These are phyloP conservation scores for Creontiades dilutus DNA, from an alignment of 2,888 invertebrate species.

Conservation along the genomic window DNA sequence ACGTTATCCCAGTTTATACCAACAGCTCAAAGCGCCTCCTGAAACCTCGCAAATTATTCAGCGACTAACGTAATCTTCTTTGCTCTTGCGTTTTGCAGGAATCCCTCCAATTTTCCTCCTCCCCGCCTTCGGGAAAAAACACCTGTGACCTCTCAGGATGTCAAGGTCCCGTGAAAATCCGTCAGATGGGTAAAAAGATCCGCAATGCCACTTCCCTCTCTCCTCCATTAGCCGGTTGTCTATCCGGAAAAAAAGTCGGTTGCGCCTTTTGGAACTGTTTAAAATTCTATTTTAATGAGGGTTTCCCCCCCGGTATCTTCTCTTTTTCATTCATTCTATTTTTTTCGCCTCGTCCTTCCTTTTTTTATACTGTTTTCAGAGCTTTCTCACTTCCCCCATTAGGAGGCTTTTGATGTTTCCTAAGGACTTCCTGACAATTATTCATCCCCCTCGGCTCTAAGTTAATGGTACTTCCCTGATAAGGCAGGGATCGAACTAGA, in stretches of 20 bases:
- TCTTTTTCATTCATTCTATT: constrained; percentile 28
- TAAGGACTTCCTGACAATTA: constrained; percentile 67
- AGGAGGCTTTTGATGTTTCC: constrained; percentile 60
- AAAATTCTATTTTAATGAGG: constrained; percentile 65
- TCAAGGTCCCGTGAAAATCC: neutral
- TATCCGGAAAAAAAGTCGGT: neutral
- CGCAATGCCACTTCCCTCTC: neutral
- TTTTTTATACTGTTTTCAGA: constrained; percentile 53
- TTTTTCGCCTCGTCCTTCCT: neutral
- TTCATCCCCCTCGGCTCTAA: constrained; percentile 58
- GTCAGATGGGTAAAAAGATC: neutral
- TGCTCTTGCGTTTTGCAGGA: neutral
- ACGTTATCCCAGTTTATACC: too few relatives aligned
- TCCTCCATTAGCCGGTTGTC: constrained; percentile 7
- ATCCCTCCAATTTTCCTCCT: neutral
- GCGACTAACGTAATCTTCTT: neutral
- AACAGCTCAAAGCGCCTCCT: too few relatives aligned
- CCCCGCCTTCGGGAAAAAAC: neutral
- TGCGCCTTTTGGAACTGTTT: neutral
- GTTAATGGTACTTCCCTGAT: constrained; percentile 64
- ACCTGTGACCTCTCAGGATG: neutral
- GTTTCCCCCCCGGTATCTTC: constrained; percentile 10
- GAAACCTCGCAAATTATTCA: neutral
- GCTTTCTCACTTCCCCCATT: constrained; percentile 42
- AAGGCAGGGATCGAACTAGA: constrained; percentile 37